phyloP scores from a whole-genome alignment of 2,888 invertebrate genomes.

The Aporophyla lueneburgensis region DNA sequence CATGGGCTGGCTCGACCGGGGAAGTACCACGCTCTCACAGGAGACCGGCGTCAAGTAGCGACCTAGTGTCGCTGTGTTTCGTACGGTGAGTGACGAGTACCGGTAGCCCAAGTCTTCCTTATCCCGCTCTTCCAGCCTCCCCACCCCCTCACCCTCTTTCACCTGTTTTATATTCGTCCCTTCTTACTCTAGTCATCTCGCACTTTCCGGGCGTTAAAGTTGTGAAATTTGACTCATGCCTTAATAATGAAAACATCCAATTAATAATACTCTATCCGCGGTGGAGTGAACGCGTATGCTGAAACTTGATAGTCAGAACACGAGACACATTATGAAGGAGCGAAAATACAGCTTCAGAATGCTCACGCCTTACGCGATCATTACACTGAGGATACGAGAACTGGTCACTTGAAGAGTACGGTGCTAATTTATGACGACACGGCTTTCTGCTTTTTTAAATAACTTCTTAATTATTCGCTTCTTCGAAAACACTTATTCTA shows the following conservation, averaged over 20 bases:
- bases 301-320: background rate
- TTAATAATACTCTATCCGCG: background rate
- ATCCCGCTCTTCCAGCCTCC: too few species aligned
- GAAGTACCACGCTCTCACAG: constrained; percentile 44
- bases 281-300: constrained; percentile 11
- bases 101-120: constrained; percentile 11
- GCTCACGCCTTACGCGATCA: background rate
- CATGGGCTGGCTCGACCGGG: constrained; percentile 41
- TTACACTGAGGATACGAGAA: constrained; percentile 19
- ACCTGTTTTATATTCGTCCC: background rate
- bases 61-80: constrained; percentile 13
- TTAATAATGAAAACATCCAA: constrained; percentile 2
- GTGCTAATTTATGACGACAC: background rate
- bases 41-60: background rate
- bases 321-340: background rate
- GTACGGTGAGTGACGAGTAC: constrained; percentile 38
- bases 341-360: background rate
- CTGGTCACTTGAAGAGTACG: background rate
- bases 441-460: background rate
- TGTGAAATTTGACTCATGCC: background rate
- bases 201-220: background rate
- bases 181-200: background rate
- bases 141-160: too few species aligned
- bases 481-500: background rate
- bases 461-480: background rate